These are phyloP conservation scores for Phodopus roborovskii DNA, from an alignment of 2,113 vertebrate species.

Conservation along the genomic window DNA sequence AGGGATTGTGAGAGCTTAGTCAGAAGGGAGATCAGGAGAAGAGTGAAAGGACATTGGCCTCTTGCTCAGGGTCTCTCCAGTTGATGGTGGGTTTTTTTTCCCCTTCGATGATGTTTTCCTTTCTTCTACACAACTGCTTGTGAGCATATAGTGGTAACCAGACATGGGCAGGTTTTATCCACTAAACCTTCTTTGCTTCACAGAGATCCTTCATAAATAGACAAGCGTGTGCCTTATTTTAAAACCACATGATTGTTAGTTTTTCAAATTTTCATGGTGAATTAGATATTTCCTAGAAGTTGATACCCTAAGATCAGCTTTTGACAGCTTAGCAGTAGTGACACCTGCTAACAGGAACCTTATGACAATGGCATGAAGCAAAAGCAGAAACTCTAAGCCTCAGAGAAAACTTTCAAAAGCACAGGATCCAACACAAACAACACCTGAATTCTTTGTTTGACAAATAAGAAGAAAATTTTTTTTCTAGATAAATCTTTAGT, in stretches of 20 bases:
- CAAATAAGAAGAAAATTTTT: background rate
- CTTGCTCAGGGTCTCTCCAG: background rate
- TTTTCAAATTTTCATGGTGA: background rate
- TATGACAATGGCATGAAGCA: background rate
- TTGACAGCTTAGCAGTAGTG: background rate
- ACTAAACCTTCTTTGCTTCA: background rate
- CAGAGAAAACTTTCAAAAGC: background rate
- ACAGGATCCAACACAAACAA: background rate
- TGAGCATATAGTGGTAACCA: background rate
- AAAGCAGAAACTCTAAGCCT: background rate
- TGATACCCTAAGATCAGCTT: background rate
- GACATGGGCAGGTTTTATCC: background rate
- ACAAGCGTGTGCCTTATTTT: background rate
- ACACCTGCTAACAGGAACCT: background rate
- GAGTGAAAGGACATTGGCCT: background rate
- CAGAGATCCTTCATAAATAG: background rate
- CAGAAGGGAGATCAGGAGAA: background rate
- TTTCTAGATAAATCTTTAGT: background rate
- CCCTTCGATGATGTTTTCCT: background rate
- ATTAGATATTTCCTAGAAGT: background rate
- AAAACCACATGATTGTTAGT: background rate
- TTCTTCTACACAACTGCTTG: background rate
- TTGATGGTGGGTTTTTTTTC: too few relatives aligned
- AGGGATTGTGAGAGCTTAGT: background rate
- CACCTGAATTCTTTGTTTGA: background rate